These are phyloP conservation scores for Neosilurus hyrtlii DNA, from an alignment of 2,797 vertebrate species.

Conservation along the genomic window DNA sequence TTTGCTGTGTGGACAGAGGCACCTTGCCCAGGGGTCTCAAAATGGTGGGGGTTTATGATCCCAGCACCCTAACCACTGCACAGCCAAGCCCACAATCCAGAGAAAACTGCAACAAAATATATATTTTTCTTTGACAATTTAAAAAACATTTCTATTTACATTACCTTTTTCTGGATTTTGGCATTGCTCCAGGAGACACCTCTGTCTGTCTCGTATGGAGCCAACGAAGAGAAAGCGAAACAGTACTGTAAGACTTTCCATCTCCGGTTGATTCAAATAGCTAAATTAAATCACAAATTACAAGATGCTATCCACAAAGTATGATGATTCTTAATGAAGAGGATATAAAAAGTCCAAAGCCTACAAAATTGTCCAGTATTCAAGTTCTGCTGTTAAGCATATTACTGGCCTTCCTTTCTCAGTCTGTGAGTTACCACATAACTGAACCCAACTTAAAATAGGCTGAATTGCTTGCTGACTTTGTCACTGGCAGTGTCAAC, in stretches of 20 bases:
- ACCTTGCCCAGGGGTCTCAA: too few relatives aligned
- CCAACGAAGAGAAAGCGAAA: slow-evolving; percentile 61
- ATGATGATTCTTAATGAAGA: neutral
- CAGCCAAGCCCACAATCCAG: too few relatives aligned
- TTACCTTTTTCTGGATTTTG: slow-evolving; percentile 56
- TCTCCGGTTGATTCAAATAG: slow-evolving; percentile 45
- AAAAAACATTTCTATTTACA: slow-evolving; percentile 22
- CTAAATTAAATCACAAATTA: slow-evolving; percentile 10
- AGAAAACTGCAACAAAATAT: neutral
- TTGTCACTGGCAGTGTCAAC: slow-evolving; percentile 40
- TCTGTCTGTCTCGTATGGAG: slow-evolving; percentile 61
- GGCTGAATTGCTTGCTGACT: slow-evolving; percentile 5
- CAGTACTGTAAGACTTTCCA: slow-evolving; percentile 61
- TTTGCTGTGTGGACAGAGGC: too few relatives aligned
- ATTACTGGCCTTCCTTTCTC: slow-evolving; percentile 8
- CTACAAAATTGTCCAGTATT: neutral
- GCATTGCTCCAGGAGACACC: slow-evolving; percentile 50
- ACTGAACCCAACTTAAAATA: slow-evolving; percentile 42
- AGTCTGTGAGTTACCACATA: neutral
- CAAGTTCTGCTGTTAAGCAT: neutral
- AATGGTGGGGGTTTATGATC: too few relatives aligned
- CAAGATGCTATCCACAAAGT: slow-evolving; percentile 8
- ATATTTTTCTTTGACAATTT: neutral
- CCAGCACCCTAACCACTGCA: too few relatives aligned
- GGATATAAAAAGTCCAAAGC: slow-evolving; percentile 2